Evolutionary conservation across 2,797 vertebrate species (phyloP).

Genomic region (Diglossa cyanea): DNA sequence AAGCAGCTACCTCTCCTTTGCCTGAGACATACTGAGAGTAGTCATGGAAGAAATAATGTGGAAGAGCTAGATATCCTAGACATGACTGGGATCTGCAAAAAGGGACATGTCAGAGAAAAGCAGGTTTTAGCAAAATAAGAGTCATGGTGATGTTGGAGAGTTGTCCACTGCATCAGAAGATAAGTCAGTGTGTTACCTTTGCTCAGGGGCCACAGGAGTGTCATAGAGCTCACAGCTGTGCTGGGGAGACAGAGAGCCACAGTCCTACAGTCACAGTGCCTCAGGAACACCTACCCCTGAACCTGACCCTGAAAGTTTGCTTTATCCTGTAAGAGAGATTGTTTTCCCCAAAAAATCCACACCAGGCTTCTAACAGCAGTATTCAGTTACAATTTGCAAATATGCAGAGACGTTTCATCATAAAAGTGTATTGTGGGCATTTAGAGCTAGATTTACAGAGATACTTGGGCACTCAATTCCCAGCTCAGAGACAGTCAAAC

Average conservation of each 20-base stretch:
- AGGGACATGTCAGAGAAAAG: neutral
- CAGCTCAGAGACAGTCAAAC: neutral
- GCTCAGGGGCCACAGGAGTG: neutral
- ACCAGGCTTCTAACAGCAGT: neutral
- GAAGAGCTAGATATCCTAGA: neutral
- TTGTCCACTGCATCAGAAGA: neutral
- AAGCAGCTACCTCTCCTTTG: neutral
- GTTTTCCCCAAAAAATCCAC: neutral
- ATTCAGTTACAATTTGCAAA: neutral
- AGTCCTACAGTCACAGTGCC: no score
- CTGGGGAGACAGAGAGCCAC: neutral
- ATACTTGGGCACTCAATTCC: fast-evolving
- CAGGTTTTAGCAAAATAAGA: neutral
- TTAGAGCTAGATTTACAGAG: neutral
- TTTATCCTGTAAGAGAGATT: neutral
- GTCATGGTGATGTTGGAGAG: neutral
- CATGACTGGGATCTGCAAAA: neutral
- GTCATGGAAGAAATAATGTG: fast-evolving
- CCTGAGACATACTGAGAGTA: neutral
- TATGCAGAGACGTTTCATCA: neutral
- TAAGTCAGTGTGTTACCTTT: neutral
- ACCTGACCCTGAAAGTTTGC: no score
- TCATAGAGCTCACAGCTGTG: fast-evolving
- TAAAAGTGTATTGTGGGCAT: fast-evolving
- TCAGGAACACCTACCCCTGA: neutral